These are phyloP conservation scores for Diadegma fenestrale DNA, from an alignment of 2,888 invertebrate genomes.

Conservation along the genomic window DNA sequence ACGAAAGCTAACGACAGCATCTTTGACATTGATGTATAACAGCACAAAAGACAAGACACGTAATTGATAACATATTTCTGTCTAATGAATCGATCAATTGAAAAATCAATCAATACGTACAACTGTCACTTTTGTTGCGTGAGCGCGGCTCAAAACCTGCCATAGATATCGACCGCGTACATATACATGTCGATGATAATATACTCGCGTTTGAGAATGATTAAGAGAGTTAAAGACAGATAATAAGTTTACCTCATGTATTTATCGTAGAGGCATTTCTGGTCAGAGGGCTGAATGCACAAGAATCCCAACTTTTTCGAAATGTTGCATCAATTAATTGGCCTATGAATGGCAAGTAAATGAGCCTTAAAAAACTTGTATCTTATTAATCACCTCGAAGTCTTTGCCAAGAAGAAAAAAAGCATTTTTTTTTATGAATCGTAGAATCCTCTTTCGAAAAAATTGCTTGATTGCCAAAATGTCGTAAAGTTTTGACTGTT, in stretches of 20 bases:
- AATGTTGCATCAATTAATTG: no score
- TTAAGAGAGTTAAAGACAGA: slow-evolving; percentile 10
- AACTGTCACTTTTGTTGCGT: slow-evolving; percentile 27
- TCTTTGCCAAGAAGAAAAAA: no score
- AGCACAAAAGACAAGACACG: neutral
- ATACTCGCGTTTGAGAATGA: slow-evolving; percentile 13
- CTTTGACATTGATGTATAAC: slow-evolving; percentile 15
- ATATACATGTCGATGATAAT: slow-evolving; percentile 16
- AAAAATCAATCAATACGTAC: slow-evolving; percentile 26
- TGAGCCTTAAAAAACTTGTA: no score
- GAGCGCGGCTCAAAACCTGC: slow-evolving; percentile 11
- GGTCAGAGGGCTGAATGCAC: neutral
- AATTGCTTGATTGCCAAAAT: no score
- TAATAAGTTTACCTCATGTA: neutral
- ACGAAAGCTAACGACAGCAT: slow-evolving; percentile 11
- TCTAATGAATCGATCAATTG: slow-evolving; percentile 54
- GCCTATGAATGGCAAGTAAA: no score
- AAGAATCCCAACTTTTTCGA: neutral
- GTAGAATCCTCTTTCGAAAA: no score
- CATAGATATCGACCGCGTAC: neutral
- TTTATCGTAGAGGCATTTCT: neutral
- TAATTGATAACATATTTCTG: slow-evolving; percentile 36
- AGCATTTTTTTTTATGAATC: no score
- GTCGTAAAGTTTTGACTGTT: no score
- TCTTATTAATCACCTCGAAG: no score